Percentiles rank a stretch among this genome's conserved stretches.
phyloP scores from a whole-genome alignment of 64 coral and sea anemone genomes.

The Acropora tenuis region DNA sequence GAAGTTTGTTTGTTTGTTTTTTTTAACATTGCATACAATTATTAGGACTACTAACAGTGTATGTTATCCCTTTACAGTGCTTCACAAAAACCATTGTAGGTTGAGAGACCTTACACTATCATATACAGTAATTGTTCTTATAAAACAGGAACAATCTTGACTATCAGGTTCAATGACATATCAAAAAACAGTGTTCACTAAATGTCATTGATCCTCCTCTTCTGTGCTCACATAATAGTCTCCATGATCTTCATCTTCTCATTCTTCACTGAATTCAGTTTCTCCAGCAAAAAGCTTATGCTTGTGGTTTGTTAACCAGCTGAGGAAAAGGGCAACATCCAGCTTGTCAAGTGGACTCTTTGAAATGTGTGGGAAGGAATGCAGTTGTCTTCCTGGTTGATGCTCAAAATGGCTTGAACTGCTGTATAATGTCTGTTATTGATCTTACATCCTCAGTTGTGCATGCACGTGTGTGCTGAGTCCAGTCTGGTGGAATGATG shows the following conservation, averaged over 20 bases:
- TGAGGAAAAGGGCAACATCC: slow-evolving; percentile 21
- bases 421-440: slow-evolving; percentile 40
- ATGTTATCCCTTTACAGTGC: neutral
- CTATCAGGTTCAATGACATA: neutral
- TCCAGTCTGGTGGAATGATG: slow-evolving; percentile 24
- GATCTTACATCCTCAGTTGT: slow-evolving; percentile 36
- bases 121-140: neutral
- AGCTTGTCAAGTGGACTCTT: slow-evolving; percentile 62
- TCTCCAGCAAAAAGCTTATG: neutral
- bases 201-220: neutral
- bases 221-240: neutral
- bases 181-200: neutral
- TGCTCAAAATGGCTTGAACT: slow-evolving; percentile 35
- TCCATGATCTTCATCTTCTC: neutral
- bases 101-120: neutral
- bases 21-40: neutral
- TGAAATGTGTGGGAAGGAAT: slow-evolving; percentile 34
- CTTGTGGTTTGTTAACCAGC: slow-evolving; percentile 49
- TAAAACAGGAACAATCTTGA: neutral
- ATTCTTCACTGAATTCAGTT: neutral
- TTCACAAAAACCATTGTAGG: neutral
- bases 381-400: slow-evolving; percentile 23
- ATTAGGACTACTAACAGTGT: neutral
- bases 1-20: neutral
- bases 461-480: slow-evolving; percentile 31